A percentile compares a stretch with the other conserved stretches of the same genome.
phyloP scores from a whole-genome alignment of 2,888 invertebrate genomes.

The Antheraea assamensis region DNA sequence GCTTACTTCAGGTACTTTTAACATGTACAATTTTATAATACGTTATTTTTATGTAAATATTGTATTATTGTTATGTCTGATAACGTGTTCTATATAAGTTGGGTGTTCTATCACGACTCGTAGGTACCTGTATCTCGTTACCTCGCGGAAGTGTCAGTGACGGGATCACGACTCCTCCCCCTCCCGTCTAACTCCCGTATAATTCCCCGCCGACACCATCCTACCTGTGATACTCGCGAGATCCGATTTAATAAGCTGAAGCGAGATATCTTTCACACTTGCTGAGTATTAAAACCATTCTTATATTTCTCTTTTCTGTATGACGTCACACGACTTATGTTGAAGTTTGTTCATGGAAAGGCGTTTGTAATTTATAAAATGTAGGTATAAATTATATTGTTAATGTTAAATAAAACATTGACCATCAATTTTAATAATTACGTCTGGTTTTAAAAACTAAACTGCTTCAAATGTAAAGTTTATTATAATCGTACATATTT shows the following conservation, averaged over 20 bases:
- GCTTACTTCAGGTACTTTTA: no score
- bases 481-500: background rate
- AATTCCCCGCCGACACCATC: background rate
- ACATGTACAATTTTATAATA: no score
- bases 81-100: background rate
- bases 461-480: background rate
- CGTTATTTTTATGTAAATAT: no score
- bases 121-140: slow-evolving; percentile 1
- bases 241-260: slow-evolving; percentile 22
- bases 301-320: background rate
- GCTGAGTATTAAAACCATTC: background rate
- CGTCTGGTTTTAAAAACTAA: background rate
- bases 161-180: background rate
- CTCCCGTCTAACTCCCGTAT: background rate
- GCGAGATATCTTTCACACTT: slow-evolving; percentile 6
- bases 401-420: background rate
- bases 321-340: background rate
- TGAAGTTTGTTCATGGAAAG: background rate
- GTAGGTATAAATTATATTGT: background rate
- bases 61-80: no score
- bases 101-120: background rate
- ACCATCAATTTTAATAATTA: background rate
- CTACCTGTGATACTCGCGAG: slow-evolving; percentile 18
- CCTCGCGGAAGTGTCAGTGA: slow-evolving; percentile 19
- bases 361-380: background rate